Base-by-base conservation (phyloP, 2,113 vertebrate genomes). In the Porphyrio hochstetteri region DNA sequence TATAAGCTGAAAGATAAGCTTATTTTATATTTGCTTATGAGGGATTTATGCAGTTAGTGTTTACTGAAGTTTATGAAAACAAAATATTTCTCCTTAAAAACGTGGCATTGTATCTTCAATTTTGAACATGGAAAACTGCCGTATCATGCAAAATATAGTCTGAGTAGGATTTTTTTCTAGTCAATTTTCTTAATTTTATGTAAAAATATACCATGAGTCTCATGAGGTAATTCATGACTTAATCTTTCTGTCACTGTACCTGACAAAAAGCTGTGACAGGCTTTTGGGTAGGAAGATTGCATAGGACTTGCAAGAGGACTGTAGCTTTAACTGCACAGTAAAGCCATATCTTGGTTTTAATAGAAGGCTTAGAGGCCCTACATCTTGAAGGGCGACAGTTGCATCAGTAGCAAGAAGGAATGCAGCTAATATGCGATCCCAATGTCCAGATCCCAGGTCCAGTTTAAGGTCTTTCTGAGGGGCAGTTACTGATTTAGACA, bases 61-160 rank as follows among this genome's bases (percentile, higher is more conserved):
- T 97, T 96, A 95, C 69, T 42, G 38, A 86, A 92, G 18, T 93
- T 90, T 86, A 92, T 89, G 69, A 79, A 93, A 96, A 91, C 61
- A 95, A 89, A 94, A 75, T 64, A 67, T 60, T 35, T 75, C 65
- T 83, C n/a, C 27, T 82, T 64, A 78, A 82, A 92, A 91, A 52
- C 5, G 78, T 28, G 16, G 13, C 11, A 27, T 38, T 69, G 12
- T 75, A 86, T 53, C 35, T 71, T 93, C 60, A 82, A 0, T 75
- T 91, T 48, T 86, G 60, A 88, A 67, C 3, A 11, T 6, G 2
- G 23, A 68, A 68, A 86, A 35, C 23, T 46, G 21, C 20, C 29
- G 35, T 13, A 3, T 28, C 50, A 4, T 29, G 3, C 21, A 46
- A 88, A 94, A 90, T 36, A 4, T 14, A 36, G 9, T 33, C 7